A percentile compares a stretch with the other conserved stretches of the same genome.
These are phyloP conservation scores for Caenorhabditis drosophilae DNA, from an alignment of 2,888 invertebrate genomes.

Conservation along the genomic window DNA sequence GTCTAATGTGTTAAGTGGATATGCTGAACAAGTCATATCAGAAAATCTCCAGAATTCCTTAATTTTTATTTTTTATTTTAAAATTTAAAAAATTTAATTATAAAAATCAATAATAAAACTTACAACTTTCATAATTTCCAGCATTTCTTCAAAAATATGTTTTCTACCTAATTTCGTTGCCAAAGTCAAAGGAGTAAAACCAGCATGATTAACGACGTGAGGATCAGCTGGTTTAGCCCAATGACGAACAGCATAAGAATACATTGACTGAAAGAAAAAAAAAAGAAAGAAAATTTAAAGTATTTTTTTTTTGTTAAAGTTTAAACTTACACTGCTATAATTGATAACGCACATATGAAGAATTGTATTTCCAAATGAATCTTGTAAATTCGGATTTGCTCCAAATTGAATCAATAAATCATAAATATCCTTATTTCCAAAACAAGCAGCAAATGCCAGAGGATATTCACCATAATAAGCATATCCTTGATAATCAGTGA, in stretches of 20 bases:
- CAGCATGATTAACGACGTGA: conserved; percentile 85
- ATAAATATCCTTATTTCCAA: conserved; percentile 94
- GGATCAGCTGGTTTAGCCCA: conserved; percentile 90
- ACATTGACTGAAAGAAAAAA: conserved; percentile 70
- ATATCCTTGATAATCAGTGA: conserved; percentile 89
- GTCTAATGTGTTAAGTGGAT: conserved; percentile 93
- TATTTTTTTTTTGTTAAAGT: too few species aligned
- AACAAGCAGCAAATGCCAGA: conserved; percentile 94
- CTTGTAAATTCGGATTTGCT: conserved; percentile 91
- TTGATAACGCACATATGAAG: conserved; percentile 99
- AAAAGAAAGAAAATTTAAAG: too few species aligned
- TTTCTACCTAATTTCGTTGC: conserved; percentile 95
- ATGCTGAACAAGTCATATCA: conserved; percentile 96
- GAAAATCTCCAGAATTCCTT: conserved; percentile 98
- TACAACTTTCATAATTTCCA: conserved; percentile 79
- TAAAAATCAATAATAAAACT: conserved; percentile 17
- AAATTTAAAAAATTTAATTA: background rate
- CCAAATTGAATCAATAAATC: conserved; percentile 89
- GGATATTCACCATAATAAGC: conserved; percentile 98
- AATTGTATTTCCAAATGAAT: conserved; percentile 96
- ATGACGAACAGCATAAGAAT: conserved; percentile 93
- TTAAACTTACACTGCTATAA: conserved; percentile 85
- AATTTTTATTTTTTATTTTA: conserved; percentile 70
- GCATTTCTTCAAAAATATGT: conserved; percentile 95
- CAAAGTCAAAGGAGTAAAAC: conserved; percentile 91